phyloP scores from a whole-genome alignment of 1,140 invertebrate genomes.

The Adelges cooleyi region DNA sequence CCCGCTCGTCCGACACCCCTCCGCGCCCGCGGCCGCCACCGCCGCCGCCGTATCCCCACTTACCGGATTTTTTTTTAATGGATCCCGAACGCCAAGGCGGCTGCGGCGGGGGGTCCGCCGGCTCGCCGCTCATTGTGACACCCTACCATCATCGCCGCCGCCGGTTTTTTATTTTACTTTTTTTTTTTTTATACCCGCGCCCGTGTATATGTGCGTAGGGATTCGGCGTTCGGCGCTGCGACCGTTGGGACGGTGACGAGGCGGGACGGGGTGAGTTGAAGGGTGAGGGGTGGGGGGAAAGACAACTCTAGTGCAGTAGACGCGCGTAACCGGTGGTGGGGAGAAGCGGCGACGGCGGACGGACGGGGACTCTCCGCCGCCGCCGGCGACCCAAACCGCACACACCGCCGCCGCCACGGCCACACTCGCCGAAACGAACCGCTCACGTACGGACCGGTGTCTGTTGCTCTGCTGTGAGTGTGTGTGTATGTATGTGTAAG shows the following conservation, averaged over 20 bases:
- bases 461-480: background rate
- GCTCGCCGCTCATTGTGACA: slow-evolving; percentile 26
- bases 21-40: background rate
- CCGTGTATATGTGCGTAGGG: background rate
- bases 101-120: slow-evolving; percentile 21
- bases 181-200: slow-evolving; percentile 3
- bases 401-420: background rate
- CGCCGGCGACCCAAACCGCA: slow-evolving; percentile 12
- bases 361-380: background rate
- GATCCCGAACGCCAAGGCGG: background rate
- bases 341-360: background rate
- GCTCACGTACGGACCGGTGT: slow-evolving; percentile 22
- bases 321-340: background rate
- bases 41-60: background rate
- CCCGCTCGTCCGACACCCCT: background rate
- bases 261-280: too few species aligned
- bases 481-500: too few species aligned
- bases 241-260: too few species aligned
- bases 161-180: slow-evolving; percentile 5
- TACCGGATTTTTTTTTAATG: slow-evolving; percentile 5
- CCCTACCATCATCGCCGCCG: slow-evolving; percentile 14
- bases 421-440: slow-evolving; percentile 26
- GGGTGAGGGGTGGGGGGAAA: too few species aligned
- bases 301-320: too few species aligned
- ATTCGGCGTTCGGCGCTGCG: background rate